Percentiles rank a stretch among this genome's conserved stretches.
phyloP scores from a whole-genome alignment of 1,140 invertebrate genomes.

The Pogonus chalceus region DNA sequence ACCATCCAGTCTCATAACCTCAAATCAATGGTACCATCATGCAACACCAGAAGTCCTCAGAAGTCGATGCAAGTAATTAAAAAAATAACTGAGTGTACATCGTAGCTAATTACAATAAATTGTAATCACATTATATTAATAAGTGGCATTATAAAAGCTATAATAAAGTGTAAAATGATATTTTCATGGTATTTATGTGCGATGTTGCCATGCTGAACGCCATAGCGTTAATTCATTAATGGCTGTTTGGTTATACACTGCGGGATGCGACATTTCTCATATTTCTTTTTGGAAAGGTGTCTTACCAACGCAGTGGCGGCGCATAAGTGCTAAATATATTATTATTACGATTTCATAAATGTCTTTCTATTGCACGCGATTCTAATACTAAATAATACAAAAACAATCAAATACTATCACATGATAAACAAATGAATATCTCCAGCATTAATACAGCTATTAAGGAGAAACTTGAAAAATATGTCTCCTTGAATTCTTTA shows the following conservation, averaged over 20 bases:
- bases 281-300: constrained; percentile 2
- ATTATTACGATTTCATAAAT: too few relatives aligned
- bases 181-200: constrained; percentile 13
- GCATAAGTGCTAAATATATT: too few relatives aligned
- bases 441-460: too few relatives aligned
- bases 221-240: constrained; percentile 7
- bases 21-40: too few relatives aligned
- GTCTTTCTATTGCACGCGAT: too few relatives aligned
- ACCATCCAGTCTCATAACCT: too few relatives aligned
- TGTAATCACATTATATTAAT: constrained; percentile 10
- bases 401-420: too few relatives aligned
- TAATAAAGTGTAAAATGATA: constrained; percentile 17
- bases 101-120: background rate
- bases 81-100: background rate
- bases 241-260: constrained; percentile 7
- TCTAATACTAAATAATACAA: too few relatives aligned
- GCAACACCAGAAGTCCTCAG: constrained; percentile 4
- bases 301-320: background rate
- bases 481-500: too few relatives aligned
- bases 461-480: too few relatives aligned
- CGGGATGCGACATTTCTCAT: background rate
- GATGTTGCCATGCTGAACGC: background rate
- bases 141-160: background rate
- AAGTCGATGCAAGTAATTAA: background rate
- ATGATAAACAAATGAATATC: too few relatives aligned